Evolutionary conservation across 1,140 invertebrate species (phyloP).

Genomic region (Psilanteris sp.): DNA sequence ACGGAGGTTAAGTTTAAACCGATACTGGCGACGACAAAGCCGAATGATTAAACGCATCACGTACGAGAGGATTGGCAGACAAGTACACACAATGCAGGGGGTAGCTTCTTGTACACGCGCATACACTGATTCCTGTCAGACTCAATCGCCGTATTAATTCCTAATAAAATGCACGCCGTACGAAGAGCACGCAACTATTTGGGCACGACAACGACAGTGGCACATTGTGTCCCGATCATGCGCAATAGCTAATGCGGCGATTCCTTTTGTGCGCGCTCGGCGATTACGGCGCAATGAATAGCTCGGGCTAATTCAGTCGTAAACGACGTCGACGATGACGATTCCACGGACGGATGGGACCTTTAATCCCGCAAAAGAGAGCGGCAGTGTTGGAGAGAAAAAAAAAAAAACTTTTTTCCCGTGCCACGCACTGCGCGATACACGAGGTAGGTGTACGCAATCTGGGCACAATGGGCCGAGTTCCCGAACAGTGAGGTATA

Average conservation of each 20-base stretch:
- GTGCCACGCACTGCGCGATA: constrained; percentile 45
- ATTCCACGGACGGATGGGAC: constrained; percentile 56
- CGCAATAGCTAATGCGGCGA: constrained; percentile 66
- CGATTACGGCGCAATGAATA: constrained; percentile 68
- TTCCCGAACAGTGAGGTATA: constrained; percentile 68
- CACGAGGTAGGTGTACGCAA: constrained; percentile 65
- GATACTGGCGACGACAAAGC: constrained; percentile 42
- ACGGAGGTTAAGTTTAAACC: constrained; percentile 42
- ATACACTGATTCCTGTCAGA: constrained; percentile 57
- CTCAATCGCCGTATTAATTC: constrained; percentile 66
- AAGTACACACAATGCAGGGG: constrained; percentile 42
- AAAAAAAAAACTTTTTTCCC: constrained; percentile 60
- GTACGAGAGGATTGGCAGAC: constrained; percentile 41
- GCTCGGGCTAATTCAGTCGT: constrained; percentile 61
- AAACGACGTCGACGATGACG: constrained; percentile 59
- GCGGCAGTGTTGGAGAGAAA: constrained; percentile 59
- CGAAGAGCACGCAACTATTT: constrained; percentile 35
- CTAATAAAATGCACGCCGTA: constrained; percentile 62
- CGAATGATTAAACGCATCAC: constrained; percentile 55
- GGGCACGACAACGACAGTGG: constrained; percentile 55
- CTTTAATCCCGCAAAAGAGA: constrained; percentile 67
- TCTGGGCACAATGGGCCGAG: constrained; percentile 70
- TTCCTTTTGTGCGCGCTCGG: constrained; percentile 57
- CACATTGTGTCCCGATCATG: constrained; percentile 65
- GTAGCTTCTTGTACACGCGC: constrained; percentile 50